Evolutionary conservation across 2,113 vertebrate genomes (phyloP), one percentile per base, ranked within the genome.

Genomic region (Ictidomys tridecemlineatus): DNA sequence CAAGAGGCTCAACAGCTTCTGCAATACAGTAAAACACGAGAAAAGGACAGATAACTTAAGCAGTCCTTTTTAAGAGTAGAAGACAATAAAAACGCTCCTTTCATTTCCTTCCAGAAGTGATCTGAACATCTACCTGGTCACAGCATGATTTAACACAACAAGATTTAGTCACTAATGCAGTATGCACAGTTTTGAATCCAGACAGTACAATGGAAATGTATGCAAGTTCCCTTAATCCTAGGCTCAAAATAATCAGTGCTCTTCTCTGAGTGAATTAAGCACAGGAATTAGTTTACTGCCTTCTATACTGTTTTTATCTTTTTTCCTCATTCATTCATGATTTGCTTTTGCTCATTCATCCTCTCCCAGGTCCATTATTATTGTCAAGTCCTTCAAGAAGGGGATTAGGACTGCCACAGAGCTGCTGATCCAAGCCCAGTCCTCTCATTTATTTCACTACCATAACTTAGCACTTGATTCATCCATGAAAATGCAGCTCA

Each of bases 231-330:
- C 32, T 96, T 63, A 92, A 74, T 95, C 39, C 84, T 58, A 79
- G 69, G 22, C 58, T 93, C 72, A 26, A 0, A 83, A 78, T 22
- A 93, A 32, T 89, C 79, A 13, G 30, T 37, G 34, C 53, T 83
- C 53, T 56, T 78, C 72, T 48, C 16, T 58, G 80, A 92, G 48
- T 65, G 74, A 77, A 89, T 85, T 45, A 85, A 61, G 20, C 67
- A 74, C 17, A 95, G 48, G 95, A 72, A 92, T 84, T 82, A 80
- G 42, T 69, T 87, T n/a, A 70, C 32, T 56, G 17, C 22, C 89
- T 39, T 39, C 78, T 91, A 2, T 26, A 32, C 24, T 72, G 42
- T 45, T 45, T 45, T 69, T 91, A 2, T 73, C 87, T 96, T 78
- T 70, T 89, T 48, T n/a, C 32, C 67, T 76, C 42, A 17, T 24